A percentile compares a stretch with the other conserved stretches of the same genome.
phyloP scores from a whole-genome alignment of 1,140 invertebrate genomes.

The Bombus sylvicola region DNA sequence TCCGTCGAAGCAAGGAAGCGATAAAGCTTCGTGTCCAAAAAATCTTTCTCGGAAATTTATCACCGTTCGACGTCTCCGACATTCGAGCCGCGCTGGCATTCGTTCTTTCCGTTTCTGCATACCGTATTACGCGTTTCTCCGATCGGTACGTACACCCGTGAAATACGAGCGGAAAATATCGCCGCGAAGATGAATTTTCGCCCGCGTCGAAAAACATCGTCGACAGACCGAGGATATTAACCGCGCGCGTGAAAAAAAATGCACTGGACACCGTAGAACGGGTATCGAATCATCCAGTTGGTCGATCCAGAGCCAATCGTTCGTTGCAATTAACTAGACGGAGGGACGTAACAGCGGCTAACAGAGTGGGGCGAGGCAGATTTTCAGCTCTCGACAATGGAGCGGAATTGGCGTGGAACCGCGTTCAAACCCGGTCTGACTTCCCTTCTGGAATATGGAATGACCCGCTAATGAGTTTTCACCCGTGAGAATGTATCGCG shows the following conservation, averaged over 20 bases:
- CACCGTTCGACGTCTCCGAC: constrained; percentile 24
- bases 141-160: background rate
- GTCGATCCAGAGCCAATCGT: background rate
- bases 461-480: constrained; percentile 63
- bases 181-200: background rate
- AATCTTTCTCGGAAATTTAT: constrained; percentile 49
- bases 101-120: constrained; percentile 5
- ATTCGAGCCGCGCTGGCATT: too few relatives aligned
- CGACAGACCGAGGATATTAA: background rate
- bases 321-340: background rate
- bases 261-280: background rate
- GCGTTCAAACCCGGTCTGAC: constrained; percentile 20
- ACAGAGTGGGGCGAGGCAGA: constrained; percentile 16
- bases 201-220: background rate
- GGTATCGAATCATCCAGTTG: background rate
- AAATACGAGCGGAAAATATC: constrained; percentile 23
- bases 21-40: constrained; percentile 50
- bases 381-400: constrained; percentile 57
- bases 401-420: constrained; percentile 53
- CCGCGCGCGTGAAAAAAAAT: background rate
- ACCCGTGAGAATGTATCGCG: constrained; percentile 48
- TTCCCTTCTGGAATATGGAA: constrained; percentile 65
- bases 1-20: constrained; percentile 42
- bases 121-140: constrained; percentile 15
- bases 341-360: background rate